These are phyloP conservation scores for Neosilurus hyrtlii DNA, from an alignment of 2,797 vertebrate species.

Conservation along the genomic window DNA sequence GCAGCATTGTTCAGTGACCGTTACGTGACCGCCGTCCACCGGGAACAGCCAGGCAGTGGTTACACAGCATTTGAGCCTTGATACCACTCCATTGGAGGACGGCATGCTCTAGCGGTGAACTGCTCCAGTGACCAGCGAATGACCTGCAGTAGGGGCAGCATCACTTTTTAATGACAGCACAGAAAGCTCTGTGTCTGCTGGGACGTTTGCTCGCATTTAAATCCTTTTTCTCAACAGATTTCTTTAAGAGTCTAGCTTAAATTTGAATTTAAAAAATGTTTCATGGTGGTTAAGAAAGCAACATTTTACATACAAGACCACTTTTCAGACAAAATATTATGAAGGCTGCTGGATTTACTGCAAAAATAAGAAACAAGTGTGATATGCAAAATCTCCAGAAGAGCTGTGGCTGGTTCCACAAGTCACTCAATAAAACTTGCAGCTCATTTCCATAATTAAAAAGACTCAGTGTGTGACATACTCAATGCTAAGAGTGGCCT, in stretches of 20 bases:
- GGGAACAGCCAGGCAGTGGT: conserved; percentile 56
- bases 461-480: conserved; percentile 10
- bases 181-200: conserved; percentile 46
- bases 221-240: background rate
- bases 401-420: too few species aligned
- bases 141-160: conserved; percentile 57
- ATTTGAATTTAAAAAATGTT: too few species aligned
- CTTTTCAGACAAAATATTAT: too few species aligned
- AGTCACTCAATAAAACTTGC: too few species aligned
- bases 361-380: too few species aligned
- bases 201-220: conserved; percentile 29
- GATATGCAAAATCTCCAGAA: too few species aligned
- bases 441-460: background rate
- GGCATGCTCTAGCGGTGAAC: conserved; percentile 44
- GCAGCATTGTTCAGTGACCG: conserved; percentile 60
- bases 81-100: conserved; percentile 11
- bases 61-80: conserved; percentile 34
- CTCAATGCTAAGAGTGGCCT: conserved; percentile 37
- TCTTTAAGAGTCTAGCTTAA: too few species aligned
- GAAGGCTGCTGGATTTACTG: too few species aligned
- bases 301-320: too few species aligned
- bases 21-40: conserved; percentile 61
- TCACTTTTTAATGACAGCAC: conserved; percentile 56
- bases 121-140: conserved; percentile 50
- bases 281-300: too few species aligned